Base-by-base conservation (phyloP, 53 echinoderm and acorn worm species). In the Actinopyga echinites region DNA sequence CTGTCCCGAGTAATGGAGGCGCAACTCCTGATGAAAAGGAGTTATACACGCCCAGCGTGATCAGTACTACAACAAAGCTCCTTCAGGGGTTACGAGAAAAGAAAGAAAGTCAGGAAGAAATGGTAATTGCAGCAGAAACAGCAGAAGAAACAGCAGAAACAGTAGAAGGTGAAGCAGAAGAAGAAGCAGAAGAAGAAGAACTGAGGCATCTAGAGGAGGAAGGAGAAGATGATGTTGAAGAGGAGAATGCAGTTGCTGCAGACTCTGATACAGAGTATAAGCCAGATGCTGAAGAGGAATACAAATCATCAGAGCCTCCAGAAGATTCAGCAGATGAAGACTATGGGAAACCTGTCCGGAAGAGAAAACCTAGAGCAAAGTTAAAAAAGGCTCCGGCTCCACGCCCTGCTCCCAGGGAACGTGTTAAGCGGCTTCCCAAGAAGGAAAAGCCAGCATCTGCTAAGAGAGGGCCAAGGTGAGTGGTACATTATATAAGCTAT, bases 61-160 rank as follows among this genome's bases (percentile, higher is more conserved):
- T 77, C 77, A 77, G 53, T 54, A 77, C 77, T 77, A 77, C 77
- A 10, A 77, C 77, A 24, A 53, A 56, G 31, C 56, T 77, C 17
- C 56, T 77, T 5, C 77, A 77, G 32, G 56, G 77, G 26, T 55
- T 77, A 49, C 52, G 21, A 11, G 56, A 31, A 0, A 30, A 77
- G 56, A 32, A 15, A 0, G 22, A 33, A 52, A 55, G 54, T 4
- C 5, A 5, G 1, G 77, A 53, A 49, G 77, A 56, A 31, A 5
- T 26, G 2, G 32, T 26, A 6, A 15, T 25, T 17, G 2, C 28
- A 8, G 31, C 43, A 2, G 56, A 8, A 29, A 32, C 28, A 19
- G 77, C 10, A 19, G 34, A 56, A 30, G 77, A 77, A 19, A 55
- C 26, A 26, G 77, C 24, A 1, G 53, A 49, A 19, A 43, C 15